Base-by-base conservation (phyloP, 2,888 invertebrate genomes). In the Dromius quadrimaculatus region DNA sequence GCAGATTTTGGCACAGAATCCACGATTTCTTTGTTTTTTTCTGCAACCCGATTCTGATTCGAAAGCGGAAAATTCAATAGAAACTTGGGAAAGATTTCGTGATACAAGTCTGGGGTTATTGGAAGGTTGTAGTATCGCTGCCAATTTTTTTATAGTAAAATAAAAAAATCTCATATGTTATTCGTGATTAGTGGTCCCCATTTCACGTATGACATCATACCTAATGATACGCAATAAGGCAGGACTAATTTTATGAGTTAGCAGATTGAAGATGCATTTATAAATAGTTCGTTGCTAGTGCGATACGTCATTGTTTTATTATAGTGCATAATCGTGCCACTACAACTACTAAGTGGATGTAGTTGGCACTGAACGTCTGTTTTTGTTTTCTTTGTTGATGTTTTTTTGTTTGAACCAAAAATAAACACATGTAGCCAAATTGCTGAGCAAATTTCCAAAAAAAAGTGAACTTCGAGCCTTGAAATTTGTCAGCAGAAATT, bases 271-370 rank as follows among this genome's bases (percentile, higher is more conserved):
- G 45, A 45, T 43, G 17, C 32, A 28, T 63, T 43, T 63, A 63
- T 63, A 63, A 63, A 63, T 63, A 63, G 63, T 45, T 6, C 0
- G 20, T 15, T 34, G 59, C 59, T 34, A 36, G 59, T 17, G 5
- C 32, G 63, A 63, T 45, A 63, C 63, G 63, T 63, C 63, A 63
- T 63, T 63, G 63, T 63, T 63, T 63, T 63, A 63, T 45, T 63
- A 41, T 63, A 63, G 63, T 45, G 32, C 45, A 45, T 17, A 45
- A 63, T 43, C 63, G 38, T 36, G 6, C 32, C 45, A 63, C 63
- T 11, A 13, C 8, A 28, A 20, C 6, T 23, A 17, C n/a, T n/a
- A n/a, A n/a, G n/a, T n/a, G n/a, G n/a, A n/a, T n/a, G n/a, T 6
- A 17, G 43, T 20, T 63, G 63, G 63, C 63, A 63, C 63, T 63